phyloP scores from a whole-genome alignment of 2,797 vertebrate species.

The Enteromius argenteus region DNA sequence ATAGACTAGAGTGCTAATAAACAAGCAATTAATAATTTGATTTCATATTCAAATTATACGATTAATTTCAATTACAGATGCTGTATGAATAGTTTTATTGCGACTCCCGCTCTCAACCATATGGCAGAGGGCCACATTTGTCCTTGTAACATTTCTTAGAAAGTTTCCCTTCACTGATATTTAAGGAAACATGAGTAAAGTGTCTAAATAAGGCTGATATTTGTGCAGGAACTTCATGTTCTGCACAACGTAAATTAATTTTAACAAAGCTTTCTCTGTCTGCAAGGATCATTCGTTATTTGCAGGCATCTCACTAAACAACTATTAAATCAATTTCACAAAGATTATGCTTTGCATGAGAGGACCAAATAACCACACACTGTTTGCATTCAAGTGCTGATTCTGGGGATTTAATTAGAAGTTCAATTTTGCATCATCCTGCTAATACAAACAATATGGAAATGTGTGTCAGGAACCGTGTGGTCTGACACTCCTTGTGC shows the following conservation, averaged over 20 bases:
- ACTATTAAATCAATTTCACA: conserved; percentile 71
- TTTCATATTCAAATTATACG: conserved; percentile 43
- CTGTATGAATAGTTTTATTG: conserved; percentile 22
- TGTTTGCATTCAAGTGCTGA: conserved; percentile 75
- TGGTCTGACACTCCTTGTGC: conserved; percentile 28
- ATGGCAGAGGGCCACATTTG: conserved; percentile 37
- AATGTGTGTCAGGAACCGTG: conserved; percentile 65
- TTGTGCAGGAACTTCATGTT: conserved; percentile 52
- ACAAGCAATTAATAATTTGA: conserved; percentile 52
- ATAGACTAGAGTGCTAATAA: conserved; percentile 34
- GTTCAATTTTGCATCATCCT: conserved; percentile 74
- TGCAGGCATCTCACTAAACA: conserved; percentile 67
- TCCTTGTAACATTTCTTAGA: conserved; percentile 18
- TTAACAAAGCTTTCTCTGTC: conserved; percentile 60
- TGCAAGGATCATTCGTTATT: conserved; percentile 64
- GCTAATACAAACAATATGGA: conserved; percentile 79
- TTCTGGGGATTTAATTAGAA: conserved; percentile 75
- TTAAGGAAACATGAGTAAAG: conserved; percentile 22
- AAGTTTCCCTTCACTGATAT: not conserved
- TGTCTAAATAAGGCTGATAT: conserved; percentile 53
- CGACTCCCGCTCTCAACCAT: conserved; percentile 32
- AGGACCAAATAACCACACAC: conserved; percentile 60
- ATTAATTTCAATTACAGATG: conserved; percentile 57
- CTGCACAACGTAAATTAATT: conserved; percentile 61
- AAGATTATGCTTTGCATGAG: conserved; percentile 63